phyloP scores from a whole-genome alignment of 2,113 vertebrate species.

The Stercorarius parasiticus region DNA sequence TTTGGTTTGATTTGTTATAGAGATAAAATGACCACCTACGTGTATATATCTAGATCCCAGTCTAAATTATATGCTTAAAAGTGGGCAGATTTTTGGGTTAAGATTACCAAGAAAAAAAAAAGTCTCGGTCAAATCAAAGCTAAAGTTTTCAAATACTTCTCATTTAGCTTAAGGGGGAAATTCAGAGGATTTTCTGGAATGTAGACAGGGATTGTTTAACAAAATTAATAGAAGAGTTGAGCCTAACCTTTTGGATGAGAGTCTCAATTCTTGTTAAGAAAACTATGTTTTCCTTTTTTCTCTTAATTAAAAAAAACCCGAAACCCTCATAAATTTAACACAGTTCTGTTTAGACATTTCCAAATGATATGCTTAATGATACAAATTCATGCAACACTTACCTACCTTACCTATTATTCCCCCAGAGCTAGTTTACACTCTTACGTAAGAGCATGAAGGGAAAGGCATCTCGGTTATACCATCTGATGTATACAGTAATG shows the following conservation, averaged over 20 bases:
- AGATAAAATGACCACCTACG: background rate
- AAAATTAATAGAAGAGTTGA: background rate
- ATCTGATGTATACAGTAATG: background rate
- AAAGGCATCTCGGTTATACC: background rate
- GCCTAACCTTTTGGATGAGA: background rate
- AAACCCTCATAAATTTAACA: background rate
- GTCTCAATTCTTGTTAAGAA: background rate
- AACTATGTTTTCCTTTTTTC: rapidly evolving
- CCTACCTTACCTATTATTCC: background rate
- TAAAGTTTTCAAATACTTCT: background rate
- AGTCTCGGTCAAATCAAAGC: background rate
- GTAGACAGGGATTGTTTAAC: background rate
- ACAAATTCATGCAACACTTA: background rate
- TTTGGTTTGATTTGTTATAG: background rate
- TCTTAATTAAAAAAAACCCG: background rate
- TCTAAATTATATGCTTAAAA: background rate
- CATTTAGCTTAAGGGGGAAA: background rate
- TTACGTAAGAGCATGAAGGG: background rate
- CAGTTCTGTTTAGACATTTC: background rate
- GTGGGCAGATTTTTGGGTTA: background rate
- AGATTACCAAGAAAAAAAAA: background rate
- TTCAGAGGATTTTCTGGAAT: background rate
- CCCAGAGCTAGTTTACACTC: background rate
- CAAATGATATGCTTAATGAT: background rate
- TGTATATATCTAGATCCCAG: background rate